Evolutionary conservation across 2,888 invertebrate species (phyloP).

Genomic region (Metopia argyrocephala): DNA sequence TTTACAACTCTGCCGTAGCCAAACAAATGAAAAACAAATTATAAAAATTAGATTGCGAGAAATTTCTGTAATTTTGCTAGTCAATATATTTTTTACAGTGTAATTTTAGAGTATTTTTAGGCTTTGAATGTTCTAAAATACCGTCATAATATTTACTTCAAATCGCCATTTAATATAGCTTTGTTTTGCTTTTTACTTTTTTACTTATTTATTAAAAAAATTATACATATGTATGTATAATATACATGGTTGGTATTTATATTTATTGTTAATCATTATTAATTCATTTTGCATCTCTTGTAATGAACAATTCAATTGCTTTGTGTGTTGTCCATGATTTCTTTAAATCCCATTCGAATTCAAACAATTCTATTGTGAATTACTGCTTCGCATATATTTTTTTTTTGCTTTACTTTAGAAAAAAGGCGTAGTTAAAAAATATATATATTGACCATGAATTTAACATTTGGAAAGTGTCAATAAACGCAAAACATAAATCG

Average conservation of each 20-base stretch:
- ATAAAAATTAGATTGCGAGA: no score
- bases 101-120: conserved; percentile 31
- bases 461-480: conserved; percentile 61
- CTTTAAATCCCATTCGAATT: conserved; percentile 6
- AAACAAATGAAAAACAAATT: no score
- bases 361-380: conserved; percentile 51
- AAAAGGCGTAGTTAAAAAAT: conserved; percentile 47
- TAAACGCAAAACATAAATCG: conserved; percentile 55
- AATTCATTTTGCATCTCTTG: conserved; percentile 59
- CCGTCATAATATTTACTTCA: conserved; percentile 18
- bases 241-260: not conserved
- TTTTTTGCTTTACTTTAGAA: not conserved
- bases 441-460: conserved; percentile 58
- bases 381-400: not conserved
- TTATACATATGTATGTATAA: not conserved
- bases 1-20: no score
- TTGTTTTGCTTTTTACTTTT: no score
- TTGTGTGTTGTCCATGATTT: conserved; percentile 14
- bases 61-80: not conserved
- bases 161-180: not conserved
- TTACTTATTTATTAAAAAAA: no score
- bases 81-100: not conserved
- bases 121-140: not conserved
- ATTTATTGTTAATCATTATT: conserved; percentile 50
- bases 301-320: conserved; percentile 61